A percentile compares a stretch with the other conserved stretches of the same genome.
phyloP scores from a whole-genome alignment of 2,888 invertebrate species.

The Pandemis cinnamomeana region DNA sequence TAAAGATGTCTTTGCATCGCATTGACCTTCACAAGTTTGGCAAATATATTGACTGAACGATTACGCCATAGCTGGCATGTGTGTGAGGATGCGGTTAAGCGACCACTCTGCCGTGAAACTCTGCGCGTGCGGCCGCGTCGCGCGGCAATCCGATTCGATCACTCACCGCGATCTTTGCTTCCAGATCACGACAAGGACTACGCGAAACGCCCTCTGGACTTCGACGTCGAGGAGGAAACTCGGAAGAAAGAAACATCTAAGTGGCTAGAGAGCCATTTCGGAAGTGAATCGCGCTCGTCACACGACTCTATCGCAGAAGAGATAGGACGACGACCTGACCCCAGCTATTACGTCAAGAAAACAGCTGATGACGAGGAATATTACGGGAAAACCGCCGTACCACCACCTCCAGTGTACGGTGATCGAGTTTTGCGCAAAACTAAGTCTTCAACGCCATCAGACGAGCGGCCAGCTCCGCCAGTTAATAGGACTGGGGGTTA shows the following conservation, averaged over 20 bases:
- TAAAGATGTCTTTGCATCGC: conserved; percentile 74
- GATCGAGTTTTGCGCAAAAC: conserved; percentile 80
- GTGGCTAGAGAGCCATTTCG: conserved; percentile 96
- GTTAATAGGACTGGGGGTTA: conserved; percentile 82
- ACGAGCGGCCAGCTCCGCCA: conserved; percentile 75
- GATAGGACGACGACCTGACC: conserved; percentile 85
- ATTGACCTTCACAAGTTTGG: conserved; percentile 82
- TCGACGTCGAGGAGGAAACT: conserved; percentile 95
- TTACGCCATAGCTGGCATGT: conserved; percentile 74
- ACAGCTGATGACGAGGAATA: conserved; percentile 77
- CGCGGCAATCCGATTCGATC: conserved; percentile 40
- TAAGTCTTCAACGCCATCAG: conserved; percentile 82
- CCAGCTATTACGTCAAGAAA: conserved; percentile 91
- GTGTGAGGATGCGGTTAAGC: conserved; percentile 59
- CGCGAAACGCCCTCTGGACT: conserved; percentile 92
- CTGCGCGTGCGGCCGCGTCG: conserved; percentile 69
- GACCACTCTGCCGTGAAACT: conserved; percentile 64
- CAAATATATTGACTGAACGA: conserved; percentile 79
- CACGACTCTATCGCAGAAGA: conserved; percentile 88
- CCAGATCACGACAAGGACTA: conserved; percentile 89
- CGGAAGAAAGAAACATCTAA: conserved; percentile 95
- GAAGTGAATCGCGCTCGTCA: conserved; percentile 92
- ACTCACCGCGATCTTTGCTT: conserved; percentile 74
- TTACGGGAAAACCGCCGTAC: conserved; percentile 76
- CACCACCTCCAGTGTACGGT: conserved; percentile 75